Base-by-base conservation (phyloP, 2,113 vertebrate species). In the Myiozetetes cayanensis region DNA sequence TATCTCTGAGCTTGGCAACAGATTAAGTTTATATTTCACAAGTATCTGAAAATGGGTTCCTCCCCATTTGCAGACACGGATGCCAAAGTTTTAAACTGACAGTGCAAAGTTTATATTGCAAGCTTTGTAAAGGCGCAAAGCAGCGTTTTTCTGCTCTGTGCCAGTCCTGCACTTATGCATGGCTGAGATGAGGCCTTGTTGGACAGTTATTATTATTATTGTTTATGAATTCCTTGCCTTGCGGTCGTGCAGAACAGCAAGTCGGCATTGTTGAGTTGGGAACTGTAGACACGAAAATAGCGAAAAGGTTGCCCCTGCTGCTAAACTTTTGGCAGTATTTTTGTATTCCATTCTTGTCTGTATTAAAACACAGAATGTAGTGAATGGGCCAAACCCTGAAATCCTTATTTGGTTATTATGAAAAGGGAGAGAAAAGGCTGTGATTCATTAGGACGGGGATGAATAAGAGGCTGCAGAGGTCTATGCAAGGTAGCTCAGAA, bases 41-140 rank as follows among this genome's bases (percentile, higher is more conserved):
- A 96, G 94, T 88, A 90, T 96, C 92, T 93, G 92, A 93, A 96
- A 92, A 96, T 71, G 93, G 94, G 96, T 93, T 94, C 96, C 96
- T 96, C 96, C 96, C 94, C 79, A 65, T 95, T 97, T 89, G 68
- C 90, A 94, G 96, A 65, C 65, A 43, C 78, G 90, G 88, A 96
- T 92, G 96, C 96, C 92, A 89, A 84, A 96, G 92, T 92, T 96
- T 95, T 95, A 92, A 94, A 96, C 90, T 70, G 93, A 94, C 92
- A 93, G 86, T 75, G 73, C 94, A 95, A 92, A 89, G 90, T 93
- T 95, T 96, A 70, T 88, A 44, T 53, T 31, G 83, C 73, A 56
- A 56, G 88, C 65, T 90, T 88, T 71, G 71, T 58, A 86, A 90
- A 86, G 90, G 56, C 49, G 4, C 79, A 76, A 78, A 92, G 84